These are phyloP conservation scores for Sceloporus undulatus DNA, from an alignment of 2,113 vertebrate genomes.

Conservation along the genomic window DNA sequence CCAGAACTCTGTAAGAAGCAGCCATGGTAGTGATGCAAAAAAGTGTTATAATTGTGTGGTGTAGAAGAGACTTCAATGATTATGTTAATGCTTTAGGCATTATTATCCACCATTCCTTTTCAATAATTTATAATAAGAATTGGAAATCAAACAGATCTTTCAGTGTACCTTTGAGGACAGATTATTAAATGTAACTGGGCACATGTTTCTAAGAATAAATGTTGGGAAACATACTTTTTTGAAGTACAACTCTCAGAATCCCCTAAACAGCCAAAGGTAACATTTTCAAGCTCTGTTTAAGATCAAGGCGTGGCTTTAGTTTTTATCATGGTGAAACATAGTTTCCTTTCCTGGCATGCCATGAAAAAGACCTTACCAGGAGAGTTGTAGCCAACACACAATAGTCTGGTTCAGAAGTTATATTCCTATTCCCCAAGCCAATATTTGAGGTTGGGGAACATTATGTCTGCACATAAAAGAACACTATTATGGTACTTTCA, in stretches of 20 bases:
- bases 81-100: neutral
- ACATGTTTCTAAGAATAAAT: neutral
- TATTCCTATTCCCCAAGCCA: neutral
- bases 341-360: neutral
- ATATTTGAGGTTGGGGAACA: neutral
- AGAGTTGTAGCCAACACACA: neutral
- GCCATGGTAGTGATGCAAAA: neutral
- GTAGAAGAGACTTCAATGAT: neutral
- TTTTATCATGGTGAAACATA: neutral
- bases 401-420: neutral
- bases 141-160: neutral
- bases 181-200: neutral
- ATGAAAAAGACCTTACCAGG: neutral
- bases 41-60: neutral
- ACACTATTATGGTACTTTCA: constrained; percentile 23
- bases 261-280: no score
- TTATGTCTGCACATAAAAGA: neutral
- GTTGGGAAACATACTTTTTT: no score
- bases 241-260: no score
- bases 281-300: neutral
- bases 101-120: neutral
- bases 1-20: no score
- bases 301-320: neutral
- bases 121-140: neutral
- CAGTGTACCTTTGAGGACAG: neutral